These are phyloP conservation scores for Rhinopomastus cyanomelas DNA, from an alignment of 2,113 vertebrate species.

Conservation along the genomic window DNA sequence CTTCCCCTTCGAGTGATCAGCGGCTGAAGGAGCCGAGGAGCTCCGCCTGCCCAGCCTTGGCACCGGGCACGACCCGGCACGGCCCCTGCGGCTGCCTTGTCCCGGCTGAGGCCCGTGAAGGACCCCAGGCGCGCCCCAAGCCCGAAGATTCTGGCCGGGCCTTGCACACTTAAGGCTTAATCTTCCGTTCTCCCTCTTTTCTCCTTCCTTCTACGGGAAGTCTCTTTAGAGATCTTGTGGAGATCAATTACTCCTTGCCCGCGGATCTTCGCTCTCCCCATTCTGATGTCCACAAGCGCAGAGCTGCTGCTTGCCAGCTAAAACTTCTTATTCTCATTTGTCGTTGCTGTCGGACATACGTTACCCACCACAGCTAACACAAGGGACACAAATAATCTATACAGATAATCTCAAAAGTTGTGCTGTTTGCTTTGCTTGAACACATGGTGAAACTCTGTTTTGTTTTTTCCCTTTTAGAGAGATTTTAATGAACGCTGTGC, in stretches of 20 bases:
- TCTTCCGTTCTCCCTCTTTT: no score
- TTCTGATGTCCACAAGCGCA: fast-evolving
- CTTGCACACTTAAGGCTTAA: background rate
- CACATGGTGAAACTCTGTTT: background rate
- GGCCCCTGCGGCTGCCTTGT: no score
- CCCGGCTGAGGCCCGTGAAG: no score
- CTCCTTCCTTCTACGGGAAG: no score
- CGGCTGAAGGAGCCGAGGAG: background rate
- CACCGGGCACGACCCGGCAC: background rate
- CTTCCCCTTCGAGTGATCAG: background rate
- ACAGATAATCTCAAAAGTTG: background rate
- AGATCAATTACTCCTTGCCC: background rate
- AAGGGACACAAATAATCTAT: background rate
- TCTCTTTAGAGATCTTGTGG: fast-evolving
- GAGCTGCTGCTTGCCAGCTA: background rate
- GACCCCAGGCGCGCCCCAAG: background rate
- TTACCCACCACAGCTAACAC: background rate
- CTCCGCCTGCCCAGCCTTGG: background rate
- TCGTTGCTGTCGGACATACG: no score
- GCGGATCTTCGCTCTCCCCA: background rate
- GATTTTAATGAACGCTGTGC: conserved; percentile 81
- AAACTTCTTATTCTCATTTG: background rate
- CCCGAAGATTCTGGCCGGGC: background rate
- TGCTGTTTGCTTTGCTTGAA: background rate
- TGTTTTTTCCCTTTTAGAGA: conserved; percentile 63